Conservation (phyloP, 2,113 vertebrate genomes). For the Pseudorhombus dupliciocellatus region DNA sequence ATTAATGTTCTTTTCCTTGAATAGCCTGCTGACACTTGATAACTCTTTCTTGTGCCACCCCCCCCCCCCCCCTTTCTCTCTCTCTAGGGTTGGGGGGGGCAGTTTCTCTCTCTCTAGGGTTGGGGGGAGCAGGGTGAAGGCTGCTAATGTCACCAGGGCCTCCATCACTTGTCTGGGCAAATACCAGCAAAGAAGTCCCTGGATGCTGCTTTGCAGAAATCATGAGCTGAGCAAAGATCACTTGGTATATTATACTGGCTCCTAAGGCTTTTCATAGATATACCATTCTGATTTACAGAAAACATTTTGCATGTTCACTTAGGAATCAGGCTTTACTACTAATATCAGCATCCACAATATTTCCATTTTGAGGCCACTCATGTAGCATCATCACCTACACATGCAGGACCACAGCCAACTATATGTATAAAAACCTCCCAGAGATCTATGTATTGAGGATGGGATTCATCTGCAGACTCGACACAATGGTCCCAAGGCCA, state of each 20-base stretch:
- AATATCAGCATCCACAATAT: no score
- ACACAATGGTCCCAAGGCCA: constrained; percentile 9
- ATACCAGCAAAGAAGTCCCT: constrained; percentile 18
- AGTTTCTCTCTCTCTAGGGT: no score
- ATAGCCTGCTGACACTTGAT: constrained; percentile 51
- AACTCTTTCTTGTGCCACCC: constrained; percentile 21
- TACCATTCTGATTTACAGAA: no score
- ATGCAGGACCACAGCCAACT: no score
- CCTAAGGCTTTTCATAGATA: background rate
- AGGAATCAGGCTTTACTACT: no score
- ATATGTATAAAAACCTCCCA: background rate
- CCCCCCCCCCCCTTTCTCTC: background rate
- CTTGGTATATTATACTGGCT: no score
- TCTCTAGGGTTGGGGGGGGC: background rate
- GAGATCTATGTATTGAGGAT: background rate
- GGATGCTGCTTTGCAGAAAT: constrained; percentile 18
- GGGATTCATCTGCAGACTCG: background rate
- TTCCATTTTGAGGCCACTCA: no score
- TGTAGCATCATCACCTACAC: no score
- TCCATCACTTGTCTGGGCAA: constrained; percentile 26
- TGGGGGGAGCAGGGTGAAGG: background rate
- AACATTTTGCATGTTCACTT: no score
- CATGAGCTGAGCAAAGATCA: background rate
- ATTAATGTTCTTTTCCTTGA: constrained; percentile 20
- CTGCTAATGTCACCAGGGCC: constrained; percentile 13